Percentiles rank a stretch among this genome's conserved stretches.
These are phyloP conservation scores for Piliocolobus tephrosceles DNA, from an alignment of 2,113 vertebrate species.

Conservation along the genomic window DNA sequence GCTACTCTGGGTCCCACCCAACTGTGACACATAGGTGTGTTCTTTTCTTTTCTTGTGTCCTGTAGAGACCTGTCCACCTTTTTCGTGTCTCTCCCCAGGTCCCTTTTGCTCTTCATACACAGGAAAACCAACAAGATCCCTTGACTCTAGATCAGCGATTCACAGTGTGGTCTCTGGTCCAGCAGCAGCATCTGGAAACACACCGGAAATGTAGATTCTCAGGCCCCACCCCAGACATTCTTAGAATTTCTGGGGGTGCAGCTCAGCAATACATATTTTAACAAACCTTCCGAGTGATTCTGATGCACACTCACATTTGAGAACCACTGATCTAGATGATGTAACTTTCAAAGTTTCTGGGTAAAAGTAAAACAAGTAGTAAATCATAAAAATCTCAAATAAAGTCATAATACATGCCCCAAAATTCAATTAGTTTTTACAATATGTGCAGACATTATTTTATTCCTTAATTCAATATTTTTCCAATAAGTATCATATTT, in stretches of 20 bases:
- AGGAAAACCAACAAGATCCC: background rate
- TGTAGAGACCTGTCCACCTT: background rate
- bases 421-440: background rate
- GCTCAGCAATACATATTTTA: background rate
- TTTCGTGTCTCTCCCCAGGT: background rate
- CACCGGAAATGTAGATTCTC: background rate
- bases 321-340: background rate
- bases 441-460: background rate
- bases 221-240: background rate
- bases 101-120: background rate
- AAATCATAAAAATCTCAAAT: background rate
- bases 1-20: background rate
- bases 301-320: background rate
- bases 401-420: background rate
- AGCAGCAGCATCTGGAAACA: background rate
- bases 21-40: background rate
- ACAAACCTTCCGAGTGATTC: background rate
- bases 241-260: background rate
- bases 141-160: background rate
- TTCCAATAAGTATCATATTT: background rate
- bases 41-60: background rate
- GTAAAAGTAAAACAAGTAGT: background rate
- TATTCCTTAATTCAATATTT: background rate
- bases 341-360: background rate
- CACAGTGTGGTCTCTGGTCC: background rate